Percentiles rank a stretch among this genome's conserved stretches.
Conservation (phyloP, 1,140 invertebrate species). For the Calliopsis andreniformis region DNA sequence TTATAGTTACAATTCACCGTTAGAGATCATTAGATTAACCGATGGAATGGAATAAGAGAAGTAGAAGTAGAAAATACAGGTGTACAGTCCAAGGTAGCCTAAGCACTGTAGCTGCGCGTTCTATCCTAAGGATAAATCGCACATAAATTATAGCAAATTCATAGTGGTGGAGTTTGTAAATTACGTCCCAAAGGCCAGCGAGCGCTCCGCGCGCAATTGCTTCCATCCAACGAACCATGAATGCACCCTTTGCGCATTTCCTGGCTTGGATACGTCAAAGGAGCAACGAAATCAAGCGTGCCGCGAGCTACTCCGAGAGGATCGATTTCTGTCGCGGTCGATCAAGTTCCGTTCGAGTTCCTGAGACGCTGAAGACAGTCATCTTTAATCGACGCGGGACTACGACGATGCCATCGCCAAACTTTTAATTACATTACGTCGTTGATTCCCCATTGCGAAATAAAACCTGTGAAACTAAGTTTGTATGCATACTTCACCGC, state of each 20-base stretch:
- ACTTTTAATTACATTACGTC: no score
- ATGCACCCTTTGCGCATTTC: constrained; percentile 56
- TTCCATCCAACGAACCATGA: constrained; percentile 57
- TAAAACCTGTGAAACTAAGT: no score
- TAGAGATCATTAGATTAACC: no score
- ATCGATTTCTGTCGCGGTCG: constrained; percentile 26
- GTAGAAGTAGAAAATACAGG: no score
- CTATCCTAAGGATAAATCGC: constrained; percentile 28
- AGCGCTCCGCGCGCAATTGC: constrained; percentile 41
- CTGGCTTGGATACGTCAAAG: constrained; percentile 59
- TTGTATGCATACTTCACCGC: no score
- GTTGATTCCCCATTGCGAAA: no score
- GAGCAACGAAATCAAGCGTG: constrained; percentile 57
- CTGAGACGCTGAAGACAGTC: background rate
- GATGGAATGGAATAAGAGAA: no score
- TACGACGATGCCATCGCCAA: no score
- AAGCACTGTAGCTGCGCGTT: no score
- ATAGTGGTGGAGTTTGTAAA: constrained; percentile 52
- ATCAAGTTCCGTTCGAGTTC: background rate
- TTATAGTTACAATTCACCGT: no score
- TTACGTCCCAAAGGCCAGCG: constrained; percentile 47
- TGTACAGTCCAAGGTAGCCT: no score
- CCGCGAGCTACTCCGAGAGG: background rate
- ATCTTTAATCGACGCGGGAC: background rate
- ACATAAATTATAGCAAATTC: constrained; percentile 51